phyloP scores from a whole-genome alignment of 1,140 invertebrate species.

The Bombus waltoni region DNA sequence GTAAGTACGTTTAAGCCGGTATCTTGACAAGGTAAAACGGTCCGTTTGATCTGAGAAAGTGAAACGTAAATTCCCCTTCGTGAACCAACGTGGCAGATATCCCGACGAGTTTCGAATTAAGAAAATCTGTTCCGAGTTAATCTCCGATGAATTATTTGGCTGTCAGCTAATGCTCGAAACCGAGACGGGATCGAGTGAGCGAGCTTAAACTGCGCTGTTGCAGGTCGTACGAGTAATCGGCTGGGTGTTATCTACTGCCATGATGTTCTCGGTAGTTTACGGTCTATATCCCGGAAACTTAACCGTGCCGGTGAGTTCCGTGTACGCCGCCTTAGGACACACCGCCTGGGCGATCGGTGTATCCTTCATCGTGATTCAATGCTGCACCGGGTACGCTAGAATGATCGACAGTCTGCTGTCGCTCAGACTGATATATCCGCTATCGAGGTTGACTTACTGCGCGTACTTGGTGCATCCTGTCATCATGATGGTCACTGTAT shows the following conservation, averaged over 20 bases:
- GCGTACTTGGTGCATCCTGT: constrained; percentile 95
- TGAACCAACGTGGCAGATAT: neutral
- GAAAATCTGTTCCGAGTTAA: too few species aligned
- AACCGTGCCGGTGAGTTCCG: constrained; percentile 84
- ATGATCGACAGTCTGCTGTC: constrained; percentile 90
- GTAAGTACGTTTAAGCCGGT: constrained; percentile 72
- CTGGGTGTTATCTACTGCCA: constrained; percentile 85
- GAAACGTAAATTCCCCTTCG: neutral
- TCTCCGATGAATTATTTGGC: too few species aligned
- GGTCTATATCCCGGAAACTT: constrained; percentile 89
- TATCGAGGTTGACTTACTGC: constrained; percentile 95
- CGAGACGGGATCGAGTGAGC: neutral
- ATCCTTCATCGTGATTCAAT: constrained; percentile 92
- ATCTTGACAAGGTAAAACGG: neutral
- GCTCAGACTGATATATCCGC: constrained; percentile 90
- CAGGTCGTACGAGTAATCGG: constrained; percentile 79
- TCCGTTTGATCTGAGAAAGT: neutral
- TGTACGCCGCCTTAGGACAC: constrained; percentile 85
- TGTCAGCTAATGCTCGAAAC: too few species aligned
- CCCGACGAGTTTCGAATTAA: neutral
- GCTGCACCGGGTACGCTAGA: constrained; percentile 89
- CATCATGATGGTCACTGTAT: constrained; percentile 90
- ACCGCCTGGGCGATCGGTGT: constrained; percentile 89
- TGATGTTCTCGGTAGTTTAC: constrained; percentile 88
- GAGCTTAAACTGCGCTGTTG: neutral